Evolutionary conservation across 2,113 vertebrate species (phyloP).

Genomic region (Archilochus colubris): DNA sequence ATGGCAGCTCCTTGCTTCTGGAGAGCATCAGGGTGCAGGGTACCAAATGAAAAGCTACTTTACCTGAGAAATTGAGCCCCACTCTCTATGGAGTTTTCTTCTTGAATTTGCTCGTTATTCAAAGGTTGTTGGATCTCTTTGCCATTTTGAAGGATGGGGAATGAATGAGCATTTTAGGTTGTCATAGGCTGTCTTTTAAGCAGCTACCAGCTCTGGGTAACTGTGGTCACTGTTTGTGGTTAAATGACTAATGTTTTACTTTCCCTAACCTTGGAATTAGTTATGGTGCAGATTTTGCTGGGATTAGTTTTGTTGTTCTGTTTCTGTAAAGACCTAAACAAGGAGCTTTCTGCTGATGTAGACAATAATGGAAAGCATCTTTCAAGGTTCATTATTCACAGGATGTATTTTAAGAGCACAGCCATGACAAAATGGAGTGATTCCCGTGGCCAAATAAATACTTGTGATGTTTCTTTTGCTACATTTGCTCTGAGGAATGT

Average conservation of each 20-base stretch:
- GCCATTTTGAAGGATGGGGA: neutral
- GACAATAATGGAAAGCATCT: neutral
- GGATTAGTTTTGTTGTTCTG: constrained; percentile 20
- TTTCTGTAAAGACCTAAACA: constrained; percentile 19
- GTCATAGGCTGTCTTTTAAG: neutral
- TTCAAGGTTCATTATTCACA: constrained; percentile 10
- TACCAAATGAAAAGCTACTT: neutral
- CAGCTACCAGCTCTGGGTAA: neutral
- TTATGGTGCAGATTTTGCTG: constrained; percentile 22
- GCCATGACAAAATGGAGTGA: neutral
- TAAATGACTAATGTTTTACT: constrained; percentile 35
- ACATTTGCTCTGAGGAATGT: neutral
- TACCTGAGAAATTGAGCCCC: neutral
- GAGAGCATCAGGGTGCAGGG: neutral
- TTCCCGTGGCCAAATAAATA: neutral
- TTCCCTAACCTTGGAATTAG: constrained; percentile 9
- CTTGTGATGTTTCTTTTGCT: neutral
- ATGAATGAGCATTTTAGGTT: neutral
- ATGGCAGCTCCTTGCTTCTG: neutral
- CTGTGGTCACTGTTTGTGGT: neutral
- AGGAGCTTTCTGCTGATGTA: constrained; percentile 35
- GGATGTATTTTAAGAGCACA: neutral
- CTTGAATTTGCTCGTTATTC: neutral
- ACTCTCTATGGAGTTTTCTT: neutral
- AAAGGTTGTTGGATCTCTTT: neutral